These are phyloP conservation scores for Blennius ocellaris DNA, from an alignment of 2,113 vertebrate genomes.

Conservation along the genomic window DNA sequence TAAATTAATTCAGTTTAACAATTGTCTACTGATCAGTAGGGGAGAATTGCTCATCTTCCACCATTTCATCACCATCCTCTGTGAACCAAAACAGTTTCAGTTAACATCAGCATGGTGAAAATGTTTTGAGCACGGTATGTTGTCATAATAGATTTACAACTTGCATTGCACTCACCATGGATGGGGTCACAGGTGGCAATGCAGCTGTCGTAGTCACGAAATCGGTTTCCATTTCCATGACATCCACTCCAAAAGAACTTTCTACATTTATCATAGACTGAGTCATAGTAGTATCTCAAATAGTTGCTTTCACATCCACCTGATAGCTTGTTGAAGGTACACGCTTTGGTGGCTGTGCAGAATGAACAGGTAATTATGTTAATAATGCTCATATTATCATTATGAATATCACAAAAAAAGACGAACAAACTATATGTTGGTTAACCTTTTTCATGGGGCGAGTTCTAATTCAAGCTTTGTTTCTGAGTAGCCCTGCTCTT, in stretches of 20 bases:
- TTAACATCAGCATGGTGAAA: not conserved
- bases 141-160: not conserved
- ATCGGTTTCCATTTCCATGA: conserved; percentile 81
- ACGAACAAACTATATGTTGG: too few species aligned
- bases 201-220: conserved; percentile 36
- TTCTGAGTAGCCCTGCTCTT: too few species aligned
- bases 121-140: not conserved
- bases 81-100: conserved; percentile 16
- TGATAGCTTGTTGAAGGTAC: conserved; percentile 28
- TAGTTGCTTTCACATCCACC: conserved; percentile 44
- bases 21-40: conserved; percentile 71
- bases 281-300: conserved; percentile 71
- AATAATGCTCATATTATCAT: not conserved
- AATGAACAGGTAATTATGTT: too few species aligned
- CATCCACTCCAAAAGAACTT: conserved; percentile 71
- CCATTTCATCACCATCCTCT: conserved; percentile 46
- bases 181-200: conserved; percentile 75
- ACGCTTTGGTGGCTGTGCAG: conserved; percentile 56
- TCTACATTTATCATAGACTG: conserved; percentile 61
- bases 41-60: conserved; percentile 72
- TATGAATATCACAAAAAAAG: too few species aligned
- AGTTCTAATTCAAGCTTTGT: too few species aligned
- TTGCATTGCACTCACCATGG: conserved; percentile 57
- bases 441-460: too few species aligned
- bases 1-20: too few species aligned